phyloP scores from a whole-genome alignment of 2,797 vertebrate genomes.

The Semotilus atromaculatus region DNA sequence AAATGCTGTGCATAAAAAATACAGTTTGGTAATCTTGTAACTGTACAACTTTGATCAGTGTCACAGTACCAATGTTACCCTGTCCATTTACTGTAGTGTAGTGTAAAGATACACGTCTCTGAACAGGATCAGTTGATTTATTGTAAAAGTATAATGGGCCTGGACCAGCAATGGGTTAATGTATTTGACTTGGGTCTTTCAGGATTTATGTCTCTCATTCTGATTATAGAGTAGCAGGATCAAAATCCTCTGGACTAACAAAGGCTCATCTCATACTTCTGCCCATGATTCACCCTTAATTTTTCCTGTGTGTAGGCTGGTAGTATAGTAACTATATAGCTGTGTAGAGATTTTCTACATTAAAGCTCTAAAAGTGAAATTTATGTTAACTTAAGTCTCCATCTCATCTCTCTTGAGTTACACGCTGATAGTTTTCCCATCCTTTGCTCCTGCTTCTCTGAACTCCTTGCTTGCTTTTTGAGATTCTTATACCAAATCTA shows the following conservation, averaged over 20 bases:
- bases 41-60: too few species aligned
- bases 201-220: conserved; percentile 16
- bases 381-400: conserved; percentile 10
- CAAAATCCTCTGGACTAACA: not conserved
- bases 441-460: conserved; percentile 16
- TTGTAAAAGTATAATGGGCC: not conserved
- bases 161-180: not conserved
- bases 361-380: conserved; percentile 15
- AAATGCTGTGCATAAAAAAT: not conserved
- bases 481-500: conserved; percentile 6
- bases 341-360: conserved; percentile 8
- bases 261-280: conserved; percentile 9
- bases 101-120: not conserved
- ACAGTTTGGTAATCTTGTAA: too few species aligned
- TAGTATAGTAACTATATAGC: conserved; percentile 21
- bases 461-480: not conserved
- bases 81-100: not conserved
- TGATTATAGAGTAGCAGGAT: conserved; percentile 5
- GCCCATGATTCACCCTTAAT: not conserved
- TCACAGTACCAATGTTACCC: too few species aligned
- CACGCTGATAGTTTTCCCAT: conserved; percentile 23
- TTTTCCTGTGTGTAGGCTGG: conserved; percentile 5
- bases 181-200: conserved; percentile 18
- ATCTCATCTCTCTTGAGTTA: conserved; percentile 4
- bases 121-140: not conserved